Conservation (phyloP, 2,113 vertebrate genomes). For the Orycteropus afer region DNA sequence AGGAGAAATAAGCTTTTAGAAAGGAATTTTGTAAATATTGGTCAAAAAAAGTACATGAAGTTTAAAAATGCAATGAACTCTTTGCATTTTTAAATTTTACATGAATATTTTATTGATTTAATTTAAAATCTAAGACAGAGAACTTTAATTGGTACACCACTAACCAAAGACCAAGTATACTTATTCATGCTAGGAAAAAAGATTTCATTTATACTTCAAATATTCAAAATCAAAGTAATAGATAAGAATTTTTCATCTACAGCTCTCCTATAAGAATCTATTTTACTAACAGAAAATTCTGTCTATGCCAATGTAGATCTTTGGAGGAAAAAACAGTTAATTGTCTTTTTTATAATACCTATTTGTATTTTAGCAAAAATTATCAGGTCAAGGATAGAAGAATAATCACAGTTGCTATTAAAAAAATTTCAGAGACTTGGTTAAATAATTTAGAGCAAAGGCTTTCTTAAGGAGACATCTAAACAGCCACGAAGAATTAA, state of each 20-base stretch:
- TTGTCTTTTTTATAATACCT: not conserved
- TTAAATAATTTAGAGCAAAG: not conserved
- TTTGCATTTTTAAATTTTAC: not conserved
- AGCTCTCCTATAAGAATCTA: not conserved
- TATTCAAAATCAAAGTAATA: not conserved
- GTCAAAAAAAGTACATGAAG: not conserved
- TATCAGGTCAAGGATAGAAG: not conserved
- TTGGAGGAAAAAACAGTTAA: not conserved
- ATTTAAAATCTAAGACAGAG: not conserved
- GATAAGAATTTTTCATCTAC: not conserved
- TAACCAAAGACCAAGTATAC: not conserved
- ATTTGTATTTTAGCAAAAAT: not conserved
- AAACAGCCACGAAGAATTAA: not conserved
- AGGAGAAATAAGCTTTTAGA: conserved; percentile 15
- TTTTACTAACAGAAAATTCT: not conserved
- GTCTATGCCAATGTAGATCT: not conserved
- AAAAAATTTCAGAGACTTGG: not conserved
- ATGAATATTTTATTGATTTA: not conserved
- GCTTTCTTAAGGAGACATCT: not conserved
- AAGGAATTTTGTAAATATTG: not conserved
- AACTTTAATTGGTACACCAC: not conserved
- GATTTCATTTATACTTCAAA: not conserved
- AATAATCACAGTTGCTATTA: not conserved
- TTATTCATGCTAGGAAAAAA: not conserved
- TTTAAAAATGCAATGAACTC: not conserved